Base-by-base conservation (phyloP, 2,888 invertebrate species). In the Boloria selene region DNA sequence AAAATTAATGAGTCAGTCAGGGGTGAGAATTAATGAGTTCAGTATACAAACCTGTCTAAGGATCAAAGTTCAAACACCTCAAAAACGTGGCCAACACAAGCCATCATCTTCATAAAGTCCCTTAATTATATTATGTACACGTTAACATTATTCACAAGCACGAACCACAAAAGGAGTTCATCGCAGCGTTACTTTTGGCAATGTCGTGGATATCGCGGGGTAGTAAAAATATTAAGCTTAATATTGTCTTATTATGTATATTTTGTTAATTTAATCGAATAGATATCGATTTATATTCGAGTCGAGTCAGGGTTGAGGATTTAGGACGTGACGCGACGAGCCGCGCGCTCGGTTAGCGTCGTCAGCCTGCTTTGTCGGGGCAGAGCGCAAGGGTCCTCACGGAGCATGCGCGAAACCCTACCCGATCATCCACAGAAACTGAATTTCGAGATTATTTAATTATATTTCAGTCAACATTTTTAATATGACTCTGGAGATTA, bases 371-470 rank as follows among this genome's bases (percentile, higher is more conserved):
- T 79, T 74, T 72, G 74, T 77, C 77, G 77, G 83, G 80, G 76
- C 75, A 72, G 78, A 81, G 85, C 84, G 86, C 82, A 68, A 80
- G 84, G 80, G 82, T 81, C 78, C 82, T 76, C 72, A 79, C 61
- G 77, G 83, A 84, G 90, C 90, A 75, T 86, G 90, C 90, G 88
- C 80, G 71, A 73, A 81, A 79, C 84, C 84, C 84, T 79, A 79
- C 77, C 70, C 72, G 72, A 70, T 65, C 65, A 83, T 80, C 79
- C 83, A 84, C 75, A 71, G 64, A 73, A 75, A 83, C 72, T 55
- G 62, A 67, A 72, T 73, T 59, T 73, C 71, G 67, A 74, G 64
- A 69, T 70, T 70, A 68, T 71, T 65, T 73, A 69, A 69, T 74
- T 76, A 68, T 64, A 59, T 67, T 59, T 59, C 55, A 60, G 49